phyloP scores from a whole-genome alignment of 1,140 invertebrate genomes.

The Papilio machaon region DNA sequence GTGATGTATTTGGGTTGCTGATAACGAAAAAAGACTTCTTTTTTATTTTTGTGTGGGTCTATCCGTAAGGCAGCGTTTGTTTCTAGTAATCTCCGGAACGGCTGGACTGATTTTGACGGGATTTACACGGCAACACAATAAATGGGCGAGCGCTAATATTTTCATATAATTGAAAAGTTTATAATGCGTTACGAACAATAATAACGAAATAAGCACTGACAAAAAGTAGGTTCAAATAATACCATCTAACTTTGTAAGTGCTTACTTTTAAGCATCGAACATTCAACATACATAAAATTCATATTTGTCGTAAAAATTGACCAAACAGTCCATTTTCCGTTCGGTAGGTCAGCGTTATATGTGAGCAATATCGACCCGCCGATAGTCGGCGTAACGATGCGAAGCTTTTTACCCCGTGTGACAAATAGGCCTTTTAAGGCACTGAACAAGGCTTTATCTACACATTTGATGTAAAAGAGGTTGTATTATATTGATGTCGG shows the following conservation, averaged over 20 bases:
- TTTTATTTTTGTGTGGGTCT: too few relatives aligned
- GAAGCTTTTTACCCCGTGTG: slow-evolving; percentile 49
- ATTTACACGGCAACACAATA: too few relatives aligned
- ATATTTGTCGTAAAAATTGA: slow-evolving; percentile 46
- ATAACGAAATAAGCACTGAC: too few relatives aligned
- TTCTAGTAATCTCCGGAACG: too few relatives aligned
- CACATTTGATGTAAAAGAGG: slow-evolving; percentile 43
- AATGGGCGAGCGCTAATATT: too few relatives aligned
- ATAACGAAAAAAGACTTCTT: too few relatives aligned
- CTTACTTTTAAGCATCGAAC: background rate
- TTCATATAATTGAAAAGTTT: too few relatives aligned
- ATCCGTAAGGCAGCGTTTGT: too few relatives aligned
- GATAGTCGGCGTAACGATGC: slow-evolving; percentile 46
- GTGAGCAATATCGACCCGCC: slow-evolving; percentile 48
- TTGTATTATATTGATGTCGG: slow-evolving; percentile 43
- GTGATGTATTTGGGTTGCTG: too few relatives aligned
- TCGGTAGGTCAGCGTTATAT: slow-evolving; percentile 46
- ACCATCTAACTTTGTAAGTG: background rate
- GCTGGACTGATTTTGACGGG: too few relatives aligned
- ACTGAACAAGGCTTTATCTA: slow-evolving; percentile 31
- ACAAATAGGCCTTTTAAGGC: slow-evolving; percentile 51
- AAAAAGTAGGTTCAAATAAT: too few relatives aligned
- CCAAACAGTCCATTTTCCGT: slow-evolving; percentile 44
- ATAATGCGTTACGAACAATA: too few relatives aligned
- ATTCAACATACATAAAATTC: slow-evolving; percentile 19